Conservation (phyloP, 2,888 invertebrate genomes). For the Drosophila acutilabella region DNA sequence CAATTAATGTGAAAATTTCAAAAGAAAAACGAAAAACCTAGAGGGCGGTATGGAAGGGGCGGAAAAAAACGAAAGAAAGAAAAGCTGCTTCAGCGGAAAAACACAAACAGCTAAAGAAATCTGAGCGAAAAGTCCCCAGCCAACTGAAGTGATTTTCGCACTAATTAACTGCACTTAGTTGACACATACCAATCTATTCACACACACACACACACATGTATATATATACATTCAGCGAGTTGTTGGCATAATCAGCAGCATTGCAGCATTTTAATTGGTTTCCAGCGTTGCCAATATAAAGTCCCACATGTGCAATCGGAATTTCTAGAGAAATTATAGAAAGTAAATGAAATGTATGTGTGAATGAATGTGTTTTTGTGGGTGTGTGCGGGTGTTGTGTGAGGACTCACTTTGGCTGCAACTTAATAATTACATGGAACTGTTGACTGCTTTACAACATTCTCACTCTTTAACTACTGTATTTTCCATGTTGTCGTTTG, state of each 20-base stretch:
- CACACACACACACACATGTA: conserved; percentile 39
- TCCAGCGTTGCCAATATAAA: conserved; percentile 75
- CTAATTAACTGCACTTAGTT: conserved; percentile 80
- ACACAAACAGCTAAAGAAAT: conserved; percentile 69
- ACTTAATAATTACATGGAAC: conserved; percentile 69
- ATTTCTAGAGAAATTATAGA: conserved; percentile 79
- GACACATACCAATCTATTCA: conserved; percentile 78
- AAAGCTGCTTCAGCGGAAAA: conserved; percentile 44
- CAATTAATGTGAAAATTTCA: conserved; percentile 74
- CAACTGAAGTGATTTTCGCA: conserved; percentile 79
- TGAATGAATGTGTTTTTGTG: neutral
- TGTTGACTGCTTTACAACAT: conserved; percentile 60
- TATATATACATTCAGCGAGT: conserved; percentile 20
- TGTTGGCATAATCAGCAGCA: conserved; percentile 72
- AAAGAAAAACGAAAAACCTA: conserved; percentile 51
- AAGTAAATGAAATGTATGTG: conserved; percentile 69
- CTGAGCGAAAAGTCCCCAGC: conserved; percentile 69
- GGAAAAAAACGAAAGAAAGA: conserved; percentile 7
- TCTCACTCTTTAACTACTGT: conserved; percentile 6
- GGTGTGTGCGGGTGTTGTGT: conserved; percentile 12
- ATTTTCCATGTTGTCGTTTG: conserved; percentile 38
- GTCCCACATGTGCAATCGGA: conserved; percentile 78
- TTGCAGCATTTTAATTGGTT: conserved; percentile 78
- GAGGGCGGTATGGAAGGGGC: neutral
- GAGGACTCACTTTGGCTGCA: conserved; percentile 33